Evolutionary conservation across 2,113 vertebrate species (phyloP).

Genomic region (Crotalus viridis): DNA sequence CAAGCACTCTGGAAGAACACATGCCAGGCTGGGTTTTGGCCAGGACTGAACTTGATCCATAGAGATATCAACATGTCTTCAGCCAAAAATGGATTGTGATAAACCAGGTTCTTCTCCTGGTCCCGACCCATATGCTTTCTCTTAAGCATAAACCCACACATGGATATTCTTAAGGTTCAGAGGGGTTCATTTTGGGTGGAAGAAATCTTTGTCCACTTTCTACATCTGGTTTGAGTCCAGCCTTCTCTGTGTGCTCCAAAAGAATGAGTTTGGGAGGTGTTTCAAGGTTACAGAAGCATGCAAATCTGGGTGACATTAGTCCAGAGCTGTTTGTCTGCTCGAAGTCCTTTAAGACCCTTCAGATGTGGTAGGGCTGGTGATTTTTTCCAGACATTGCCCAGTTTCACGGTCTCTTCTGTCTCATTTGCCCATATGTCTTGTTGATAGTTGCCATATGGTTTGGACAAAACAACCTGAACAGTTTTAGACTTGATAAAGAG

Average conservation of each 20-base stretch:
- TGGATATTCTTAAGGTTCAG: background rate
- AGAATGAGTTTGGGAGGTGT: slow-evolving; percentile 19
- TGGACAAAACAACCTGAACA: background rate
- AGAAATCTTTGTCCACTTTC: slow-evolving; percentile 5
- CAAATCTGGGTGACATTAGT: slow-evolving; percentile 21
- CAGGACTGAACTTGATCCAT: background rate
- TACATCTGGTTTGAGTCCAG: slow-evolving; percentile 29
- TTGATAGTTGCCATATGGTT: background rate
- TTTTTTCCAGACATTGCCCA: slow-evolving; percentile 44
- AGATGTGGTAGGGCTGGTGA: slow-evolving; percentile 54
- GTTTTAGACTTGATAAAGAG: background rate
- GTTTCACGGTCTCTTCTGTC: slow-evolving; percentile 50
- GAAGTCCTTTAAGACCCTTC: slow-evolving; percentile 43
- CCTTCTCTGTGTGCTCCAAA: slow-evolving; percentile 40
- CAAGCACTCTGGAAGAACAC: background rate
- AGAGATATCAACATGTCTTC: background rate
- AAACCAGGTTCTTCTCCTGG: background rate
- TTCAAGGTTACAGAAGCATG: slow-evolving; percentile 29
- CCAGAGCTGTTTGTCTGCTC: slow-evolving; percentile 41
- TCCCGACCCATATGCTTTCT: background rate
- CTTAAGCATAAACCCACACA: slow-evolving; percentile 1
- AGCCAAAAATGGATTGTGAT: background rate
- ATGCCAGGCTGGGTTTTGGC: background rate
- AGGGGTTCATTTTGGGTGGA: background rate
- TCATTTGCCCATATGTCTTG: slow-evolving; percentile 33